Evolutionary conservation across 2,797 vertebrate species (phyloP).

Genomic region (Tenualosa ilisha): DNA sequence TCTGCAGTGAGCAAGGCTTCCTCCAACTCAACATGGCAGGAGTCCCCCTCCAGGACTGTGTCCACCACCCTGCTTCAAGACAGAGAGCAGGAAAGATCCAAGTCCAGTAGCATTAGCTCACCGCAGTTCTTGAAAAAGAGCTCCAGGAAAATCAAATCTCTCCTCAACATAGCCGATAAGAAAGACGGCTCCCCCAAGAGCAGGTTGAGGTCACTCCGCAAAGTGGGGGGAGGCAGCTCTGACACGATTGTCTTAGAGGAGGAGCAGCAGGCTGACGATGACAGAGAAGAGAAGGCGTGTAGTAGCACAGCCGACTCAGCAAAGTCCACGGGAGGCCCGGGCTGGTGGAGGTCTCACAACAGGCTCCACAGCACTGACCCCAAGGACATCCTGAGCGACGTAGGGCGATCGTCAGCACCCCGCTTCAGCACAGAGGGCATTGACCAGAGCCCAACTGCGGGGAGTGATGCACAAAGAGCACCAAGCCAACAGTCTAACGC

Average conservation of each 20-base stretch:
- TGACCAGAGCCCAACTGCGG: conserved; percentile 58
- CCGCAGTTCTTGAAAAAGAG: conserved; percentile 83
- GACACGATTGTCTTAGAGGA: conserved; percentile 83
- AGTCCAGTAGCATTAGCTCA: conserved; percentile 67
- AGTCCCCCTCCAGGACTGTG: conserved; percentile 72
- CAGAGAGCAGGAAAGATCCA: conserved; percentile 66
- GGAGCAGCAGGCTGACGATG: conserved; percentile 63
- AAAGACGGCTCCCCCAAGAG: conserved; percentile 75
- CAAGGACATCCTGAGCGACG: not conserved
- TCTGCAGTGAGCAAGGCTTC: conserved; percentile 52
- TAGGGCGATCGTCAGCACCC: conserved; percentile 79
- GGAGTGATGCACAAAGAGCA: conserved; percentile 39
- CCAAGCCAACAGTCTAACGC: conserved; percentile 41
- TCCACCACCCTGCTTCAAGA: conserved; percentile 74
- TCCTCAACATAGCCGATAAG: conserved; percentile 86
- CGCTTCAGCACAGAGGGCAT: conserved; percentile 84
- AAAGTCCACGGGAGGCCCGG: conserved; percentile 67
- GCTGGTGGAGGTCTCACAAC: not conserved
- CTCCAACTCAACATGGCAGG: conserved; percentile 56
- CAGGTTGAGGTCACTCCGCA: conserved; percentile 73
- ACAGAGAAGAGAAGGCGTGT: conserved; percentile 59
- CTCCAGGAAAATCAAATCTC: conserved; percentile 84
- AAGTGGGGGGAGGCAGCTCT: conserved; percentile 77
- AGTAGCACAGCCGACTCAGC: conserved; percentile 66
- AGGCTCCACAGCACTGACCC: conserved; percentile 47